These are phyloP conservation scores for Sarcophilus harrisii DNA, from an alignment of 2,797 vertebrate genomes.

Conservation along the genomic window DNA sequence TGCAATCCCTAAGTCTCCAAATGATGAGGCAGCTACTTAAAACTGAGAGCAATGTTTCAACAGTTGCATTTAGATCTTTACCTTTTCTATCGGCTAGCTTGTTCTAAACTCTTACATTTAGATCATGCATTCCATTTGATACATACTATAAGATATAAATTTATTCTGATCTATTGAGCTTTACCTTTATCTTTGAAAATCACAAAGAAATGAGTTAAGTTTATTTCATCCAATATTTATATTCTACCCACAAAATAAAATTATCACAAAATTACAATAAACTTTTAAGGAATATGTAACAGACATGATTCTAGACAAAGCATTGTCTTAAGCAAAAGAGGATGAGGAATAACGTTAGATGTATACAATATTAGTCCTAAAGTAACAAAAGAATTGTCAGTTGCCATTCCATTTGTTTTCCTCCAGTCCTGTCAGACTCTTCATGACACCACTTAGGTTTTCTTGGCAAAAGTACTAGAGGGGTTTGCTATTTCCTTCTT, in stretches of 20 bases:
- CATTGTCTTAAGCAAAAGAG: neutral
- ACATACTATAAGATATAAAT: neutral
- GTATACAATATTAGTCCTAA: neutral
- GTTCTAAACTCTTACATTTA: neutral
- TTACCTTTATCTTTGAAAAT: conserved; percentile 14
- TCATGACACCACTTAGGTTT: neutral
- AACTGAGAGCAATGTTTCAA: neutral
- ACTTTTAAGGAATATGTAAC: conserved; percentile 22
- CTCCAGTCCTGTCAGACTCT: neutral
- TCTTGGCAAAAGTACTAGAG: neutral
- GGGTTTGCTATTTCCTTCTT: neutral
- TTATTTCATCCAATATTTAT: conserved; percentile 1
- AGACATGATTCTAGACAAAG: neutral
- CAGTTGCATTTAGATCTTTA: neutral
- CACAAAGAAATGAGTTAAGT: neutral
- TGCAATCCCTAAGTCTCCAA: neutral
- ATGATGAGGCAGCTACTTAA: neutral
- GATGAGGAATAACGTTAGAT: conserved; percentile 13
- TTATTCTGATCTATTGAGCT: conserved; percentile 17
- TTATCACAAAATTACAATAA: neutral
- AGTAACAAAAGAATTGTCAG: neutral
- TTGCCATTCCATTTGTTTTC: neutral
- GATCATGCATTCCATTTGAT: neutral
- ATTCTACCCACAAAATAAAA: conserved; percentile 17
- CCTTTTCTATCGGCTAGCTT: neutral